Conservation (phyloP, 2,888 invertebrate species). For the Leptogaster cylindrica region DNA sequence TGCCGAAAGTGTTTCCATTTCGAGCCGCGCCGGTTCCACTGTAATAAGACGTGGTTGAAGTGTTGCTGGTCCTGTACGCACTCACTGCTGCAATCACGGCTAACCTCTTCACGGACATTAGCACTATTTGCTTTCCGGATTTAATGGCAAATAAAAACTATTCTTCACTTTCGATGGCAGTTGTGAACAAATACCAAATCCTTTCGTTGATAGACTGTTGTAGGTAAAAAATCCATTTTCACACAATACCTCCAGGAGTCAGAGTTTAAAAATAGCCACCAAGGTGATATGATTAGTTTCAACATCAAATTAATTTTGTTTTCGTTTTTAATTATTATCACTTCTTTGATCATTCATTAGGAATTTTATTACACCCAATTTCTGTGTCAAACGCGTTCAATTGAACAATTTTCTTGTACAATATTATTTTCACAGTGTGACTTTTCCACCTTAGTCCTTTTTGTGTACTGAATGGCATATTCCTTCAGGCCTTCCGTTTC, state of each 20-base stretch:
- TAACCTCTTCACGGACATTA: slow-evolving; percentile 72
- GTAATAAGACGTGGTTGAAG: slow-evolving; percentile 42
- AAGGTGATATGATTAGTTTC: not conserved
- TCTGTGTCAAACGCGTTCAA: too few relatives aligned
- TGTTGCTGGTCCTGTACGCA: slow-evolving; percentile 53
- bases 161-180: not conserved
- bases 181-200: not conserved
- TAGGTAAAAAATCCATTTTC: not conserved
- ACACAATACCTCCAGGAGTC: not conserved
- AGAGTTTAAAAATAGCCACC: not conserved
- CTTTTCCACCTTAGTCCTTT: slow-evolving; percentile 49
- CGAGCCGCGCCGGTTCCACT: slow-evolving; percentile 49
- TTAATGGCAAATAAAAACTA: not conserved
- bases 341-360: too few relatives aligned
- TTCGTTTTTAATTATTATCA: too few relatives aligned
- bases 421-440: slow-evolving; percentile 32
- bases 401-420: too few relatives aligned
- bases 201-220: too few relatives aligned
- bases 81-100: slow-evolving; percentile 63
- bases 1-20: slow-evolving; percentile 51
- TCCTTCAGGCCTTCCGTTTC: slow-evolving; percentile 30
- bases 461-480: slow-evolving; percentile 29
- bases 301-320: too few relatives aligned
- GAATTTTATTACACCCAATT: too few relatives aligned
- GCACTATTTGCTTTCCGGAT: not conserved